Conservation (phyloP, 2,797 vertebrate genomes). For the Siniperca undulata region DNA sequence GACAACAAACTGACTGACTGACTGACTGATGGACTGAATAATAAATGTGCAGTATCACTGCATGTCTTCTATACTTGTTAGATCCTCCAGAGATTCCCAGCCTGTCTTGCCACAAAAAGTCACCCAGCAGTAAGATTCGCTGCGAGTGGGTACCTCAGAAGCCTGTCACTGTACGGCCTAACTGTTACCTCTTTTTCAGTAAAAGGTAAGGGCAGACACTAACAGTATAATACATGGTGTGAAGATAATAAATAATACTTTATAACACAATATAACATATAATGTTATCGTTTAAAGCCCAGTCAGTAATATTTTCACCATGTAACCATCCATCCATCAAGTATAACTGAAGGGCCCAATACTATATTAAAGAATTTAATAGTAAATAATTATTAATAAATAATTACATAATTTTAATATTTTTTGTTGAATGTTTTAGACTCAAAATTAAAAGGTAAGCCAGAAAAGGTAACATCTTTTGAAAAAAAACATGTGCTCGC, state of each 20-base stretch:
- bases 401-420: no score
- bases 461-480: no score
- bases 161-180: slow-evolving; percentile 47
- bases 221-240: neutral
- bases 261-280: neutral
- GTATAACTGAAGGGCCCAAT: no score
- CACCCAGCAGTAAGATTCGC: slow-evolving; percentile 83
- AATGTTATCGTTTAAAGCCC: neutral
- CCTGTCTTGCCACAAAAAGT: slow-evolving; percentile 87
- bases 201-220: slow-evolving; percentile 76
- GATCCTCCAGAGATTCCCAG: slow-evolving; percentile 84
- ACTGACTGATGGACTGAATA: neutral
- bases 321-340: neutral
- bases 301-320: neutral
- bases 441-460: neutral
- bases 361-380: no score
- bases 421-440: neutral
- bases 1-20: neutral
- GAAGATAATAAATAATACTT: neutral
- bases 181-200: slow-evolving; percentile 82
- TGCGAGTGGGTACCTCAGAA: slow-evolving; percentile 86
- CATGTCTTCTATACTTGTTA: slow-evolving; percentile 63
- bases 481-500: neutral
- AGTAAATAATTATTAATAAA: no score
- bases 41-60: neutral